Evolutionary conservation across 2,113 vertebrate species (phyloP), one percentile per base, ranked within the genome.

Genomic region (Brachirus orientalis): DNA sequence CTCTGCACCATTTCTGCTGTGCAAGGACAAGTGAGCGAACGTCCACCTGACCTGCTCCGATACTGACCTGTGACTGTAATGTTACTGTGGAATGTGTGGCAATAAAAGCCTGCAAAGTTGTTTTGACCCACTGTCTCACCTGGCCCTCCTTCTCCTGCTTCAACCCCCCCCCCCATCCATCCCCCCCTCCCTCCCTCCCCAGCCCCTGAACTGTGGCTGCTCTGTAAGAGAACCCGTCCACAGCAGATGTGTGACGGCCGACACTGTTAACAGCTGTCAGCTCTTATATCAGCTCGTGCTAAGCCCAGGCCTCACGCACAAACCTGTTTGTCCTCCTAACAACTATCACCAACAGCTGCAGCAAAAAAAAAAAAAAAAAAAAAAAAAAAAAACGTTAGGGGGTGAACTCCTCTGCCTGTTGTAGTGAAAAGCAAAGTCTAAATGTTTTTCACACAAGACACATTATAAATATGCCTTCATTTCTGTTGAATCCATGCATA

Each of bases 221-320:
- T 76, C 66, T 75, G 77, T 85, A 69, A 87, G 75, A 65, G 48
- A 55, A 56, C 57, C 84, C 72, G 43, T 76, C 77, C 64, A 19
- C 85, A 92, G 86, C 92, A 93, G 92, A 93, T 93, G 91, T 93
- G 90, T 77, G 89, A 77, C 78, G 55, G 65, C 50, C 61, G 69
- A 73, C 74, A 72, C 82, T 52, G 69, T 60, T 69, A 82, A 82
- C 88, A 91, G 88, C 91, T 89, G 91, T 90, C 80, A 43, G 73
- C 81, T 79, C 75, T 46, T 75, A 68, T 85, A 58, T 82, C 77
- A 79, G 68, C 79, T 76, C 77, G 55, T 75, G 67, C 70, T 35
- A 10, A 71, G 20, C 19, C 47, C 48, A 11, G 14, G 14, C 69
- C 61, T 10, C 67, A 43, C 65, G 37, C 68, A 35, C 61, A 53